phyloP scores from a whole-genome alignment of 1,140 invertebrate species.

The Copidosoma floridanum region DNA sequence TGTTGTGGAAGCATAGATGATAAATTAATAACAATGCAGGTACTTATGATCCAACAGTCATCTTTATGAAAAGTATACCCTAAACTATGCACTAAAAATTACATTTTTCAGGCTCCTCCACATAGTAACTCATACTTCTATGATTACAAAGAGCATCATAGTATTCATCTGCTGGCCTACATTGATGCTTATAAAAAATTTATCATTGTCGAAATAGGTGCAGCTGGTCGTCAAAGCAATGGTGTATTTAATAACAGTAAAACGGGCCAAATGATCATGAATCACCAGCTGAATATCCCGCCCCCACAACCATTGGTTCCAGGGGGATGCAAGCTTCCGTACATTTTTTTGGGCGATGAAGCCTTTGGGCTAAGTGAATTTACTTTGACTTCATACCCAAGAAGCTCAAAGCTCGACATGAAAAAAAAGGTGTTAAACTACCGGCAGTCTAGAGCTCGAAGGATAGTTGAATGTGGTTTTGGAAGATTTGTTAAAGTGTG shows the following conservation, averaged over 20 bases:
- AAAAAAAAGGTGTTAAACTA: constrained; percentile 53
- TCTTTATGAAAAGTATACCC: too few relatives aligned
- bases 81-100: too few relatives aligned
- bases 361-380: constrained; percentile 47
- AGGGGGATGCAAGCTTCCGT: constrained; percentile 30
- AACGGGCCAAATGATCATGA: not conserved
- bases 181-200: constrained; percentile 48
- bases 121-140: constrained; percentile 41
- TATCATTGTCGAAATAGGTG: constrained; percentile 46
- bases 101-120: constrained; percentile 27
- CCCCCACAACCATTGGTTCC: constrained; percentile 1
- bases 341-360: constrained; percentile 52
- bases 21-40: constrained; percentile 11
- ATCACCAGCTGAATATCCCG: not conserved
- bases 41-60: not conserved
- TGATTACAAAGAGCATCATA: constrained; percentile 51
- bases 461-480: constrained; percentile 55
- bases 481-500: constrained; percentile 48
- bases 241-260: constrained; percentile 14
- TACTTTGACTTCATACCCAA: constrained; percentile 43
- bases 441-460: constrained; percentile 40
- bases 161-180: constrained; percentile 48
- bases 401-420: constrained; percentile 26
- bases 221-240: constrained; percentile 36
- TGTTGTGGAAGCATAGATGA: constrained; percentile 23